Evolutionary conservation across 2,113 vertebrate genomes (phyloP).

Genomic region (Mobula hypostoma): DNA sequence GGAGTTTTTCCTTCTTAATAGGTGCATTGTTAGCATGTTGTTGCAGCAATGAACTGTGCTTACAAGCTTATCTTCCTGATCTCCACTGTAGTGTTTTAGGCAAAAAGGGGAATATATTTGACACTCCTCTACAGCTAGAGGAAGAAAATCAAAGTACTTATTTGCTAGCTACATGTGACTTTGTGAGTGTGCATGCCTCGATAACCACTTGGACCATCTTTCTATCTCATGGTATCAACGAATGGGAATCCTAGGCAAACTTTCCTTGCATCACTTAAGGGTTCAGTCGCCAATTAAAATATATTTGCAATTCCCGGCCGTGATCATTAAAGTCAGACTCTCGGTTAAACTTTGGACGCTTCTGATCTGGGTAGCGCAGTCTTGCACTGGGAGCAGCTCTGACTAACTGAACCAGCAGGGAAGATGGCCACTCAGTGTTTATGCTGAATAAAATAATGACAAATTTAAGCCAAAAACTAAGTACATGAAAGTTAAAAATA

Average conservation of each 20-base stretch:
- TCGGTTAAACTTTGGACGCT: background rate
- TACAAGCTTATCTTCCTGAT: background rate
- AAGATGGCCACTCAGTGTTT: background rate
- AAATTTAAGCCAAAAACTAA: conserved; percentile 1
- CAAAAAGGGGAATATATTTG: background rate
- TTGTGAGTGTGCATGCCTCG: background rate
- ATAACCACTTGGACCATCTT: background rate
- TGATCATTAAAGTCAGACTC: conserved; percentile 25
- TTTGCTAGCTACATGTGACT: background rate
- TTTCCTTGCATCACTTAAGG: conserved; percentile 4
- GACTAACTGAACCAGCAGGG: conserved; percentile 29
- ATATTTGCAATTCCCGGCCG: background rate
- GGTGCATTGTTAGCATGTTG: background rate
- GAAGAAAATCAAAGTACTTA: background rate
- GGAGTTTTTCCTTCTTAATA: background rate
- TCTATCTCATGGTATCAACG: background rate
- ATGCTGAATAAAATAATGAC: background rate
- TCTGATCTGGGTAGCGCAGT: conserved; percentile 20
- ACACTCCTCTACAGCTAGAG: too few relatives aligned
- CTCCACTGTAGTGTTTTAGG: background rate
- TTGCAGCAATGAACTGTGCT: background rate
- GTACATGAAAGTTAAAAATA: conserved; percentile 26
- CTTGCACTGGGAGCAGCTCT: background rate
- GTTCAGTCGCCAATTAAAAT: conserved; percentile 20
- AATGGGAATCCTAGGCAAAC: background rate